Base-by-base conservation (phyloP, 2,113 vertebrate species). In the Nerophis lumbriciformis region DNA sequence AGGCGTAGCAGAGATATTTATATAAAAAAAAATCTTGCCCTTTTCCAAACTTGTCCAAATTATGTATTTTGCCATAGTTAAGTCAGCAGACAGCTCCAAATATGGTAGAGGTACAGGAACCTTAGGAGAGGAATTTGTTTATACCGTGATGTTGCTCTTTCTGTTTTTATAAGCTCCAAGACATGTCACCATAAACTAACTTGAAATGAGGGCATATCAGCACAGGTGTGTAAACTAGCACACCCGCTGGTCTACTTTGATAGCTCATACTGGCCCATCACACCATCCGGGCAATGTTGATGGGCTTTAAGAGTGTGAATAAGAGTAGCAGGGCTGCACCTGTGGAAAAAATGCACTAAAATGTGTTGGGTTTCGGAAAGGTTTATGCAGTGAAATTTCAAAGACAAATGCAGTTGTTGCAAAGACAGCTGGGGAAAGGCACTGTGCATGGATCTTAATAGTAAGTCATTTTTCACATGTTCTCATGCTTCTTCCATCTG, bases 161-260 rank as follows among this genome's bases (percentile, higher is more conserved):
- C 67, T 85, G 73, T 82, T 79, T 84, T 75, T 56, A 61, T 53
- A 81, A 71, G 78, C 79, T 74, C 42, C 57, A 66, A 82, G 57
- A 74, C 81, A 80, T 83, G 69, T 80, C 79, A 59, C 1, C 74
- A 47, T 73, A 83, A 72, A 57, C 71, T 70, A 66, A 63, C 28
- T 57, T 63, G 63, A 71, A 59, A 82, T 85, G 69, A 81, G 81
- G 86, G 84, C 84, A 65, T 83, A 85, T 86, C 82, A 72, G 59
- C 71, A 73, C 86, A 88, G 86, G 87, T 87, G 85, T 81, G 79
- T 63, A 85, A 85, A 85, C 83, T 69, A 65, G 59, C 65, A 69
- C 76, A 66, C 69, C 37, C 51, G 53, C 75, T 64, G 80, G 73
- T 81, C 38, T 64, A 57, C 51, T 72, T 68, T 81, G 78, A 83